Conservation (phyloP, 2,888 invertebrate genomes). For the Biston betularia region DNA sequence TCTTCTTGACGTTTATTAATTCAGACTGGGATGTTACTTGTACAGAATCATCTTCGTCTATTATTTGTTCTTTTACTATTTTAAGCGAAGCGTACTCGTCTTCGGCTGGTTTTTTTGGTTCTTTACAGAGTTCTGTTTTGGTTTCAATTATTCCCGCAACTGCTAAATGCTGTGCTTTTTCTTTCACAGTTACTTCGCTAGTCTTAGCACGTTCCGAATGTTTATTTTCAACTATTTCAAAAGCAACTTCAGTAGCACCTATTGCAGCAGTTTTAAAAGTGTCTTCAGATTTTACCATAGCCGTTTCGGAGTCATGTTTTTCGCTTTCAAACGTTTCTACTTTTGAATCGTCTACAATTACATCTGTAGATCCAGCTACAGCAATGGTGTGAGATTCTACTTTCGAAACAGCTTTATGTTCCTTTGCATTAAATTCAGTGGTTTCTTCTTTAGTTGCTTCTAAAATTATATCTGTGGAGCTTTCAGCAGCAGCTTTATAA, state of each 20-base stretch:
- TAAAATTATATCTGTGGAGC: slow-evolving; percentile 39
- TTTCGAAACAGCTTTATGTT: slow-evolving; percentile 36
- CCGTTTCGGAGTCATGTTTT: slow-evolving; percentile 37
- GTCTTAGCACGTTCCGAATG: slow-evolving; percentile 29
- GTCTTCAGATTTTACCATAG: slow-evolving; percentile 37
- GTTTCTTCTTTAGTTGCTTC: slow-evolving; percentile 46
- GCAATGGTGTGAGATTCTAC: slow-evolving; percentile 45
- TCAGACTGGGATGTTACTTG: slow-evolving; percentile 39
- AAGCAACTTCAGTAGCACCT: slow-evolving; percentile 32
- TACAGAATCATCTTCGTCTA: slow-evolving; percentile 27
- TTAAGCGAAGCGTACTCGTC: slow-evolving; percentile 42
- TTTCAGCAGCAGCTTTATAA: slow-evolving; percentile 39
- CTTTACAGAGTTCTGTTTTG: slow-evolving; percentile 40
- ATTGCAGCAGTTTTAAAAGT: slow-evolving; percentile 41
- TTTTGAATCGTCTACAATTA: slow-evolving; percentile 41
- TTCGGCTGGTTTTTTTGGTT: slow-evolving; percentile 33
- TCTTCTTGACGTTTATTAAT: slow-evolving; percentile 34
- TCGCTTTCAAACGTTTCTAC: slow-evolving; percentile 38
- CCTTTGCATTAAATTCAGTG: slow-evolving; percentile 31
- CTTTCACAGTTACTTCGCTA: slow-evolving; percentile 32
- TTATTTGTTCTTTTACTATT: slow-evolving; percentile 39
- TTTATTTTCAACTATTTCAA: slow-evolving; percentile 42
- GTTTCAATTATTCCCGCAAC: slow-evolving; percentile 44
- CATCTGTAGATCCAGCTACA: slow-evolving; percentile 44
- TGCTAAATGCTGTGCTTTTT: slow-evolving; percentile 34